Base-by-base conservation (phyloP, 2,888 invertebrate species). In the Heliothis peltigera region DNA sequence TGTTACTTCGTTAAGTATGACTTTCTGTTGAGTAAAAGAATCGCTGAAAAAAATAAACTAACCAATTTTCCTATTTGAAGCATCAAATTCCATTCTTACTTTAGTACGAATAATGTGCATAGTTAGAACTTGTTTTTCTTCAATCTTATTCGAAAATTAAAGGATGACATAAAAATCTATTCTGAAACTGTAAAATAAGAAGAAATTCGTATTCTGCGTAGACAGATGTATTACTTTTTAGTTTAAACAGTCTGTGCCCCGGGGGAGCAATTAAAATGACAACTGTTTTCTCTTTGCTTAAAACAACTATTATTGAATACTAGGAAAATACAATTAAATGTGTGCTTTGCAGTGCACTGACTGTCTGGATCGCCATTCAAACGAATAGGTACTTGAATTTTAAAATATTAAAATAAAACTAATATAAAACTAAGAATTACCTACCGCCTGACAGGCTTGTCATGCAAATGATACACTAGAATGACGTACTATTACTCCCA, bases 181-280 rank as follows among this genome's bases (percentile, higher is more conserved):
- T 39, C 39, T 39, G 35, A 5, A 39, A 39, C 39, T n/a, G 2
- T 39, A 39, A 15, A 39, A 39, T 39, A 35, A 39, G n/a, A 39
- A n/a, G 39, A 39, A 5, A 39, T 1, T n/a, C 39, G 12, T 32
- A 1, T 12, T 35, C 6, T n/a, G 15, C n/a, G 25, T 25, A 48
- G 10, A 17, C 15, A 42, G 32, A 47, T 43, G 17, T 21, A 70
- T 21, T 58, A 0, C 28, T 48, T 52, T 73, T 32, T 17, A n/a
- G 15, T 39, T 22, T 64, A 21, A 21, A 55, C 28, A n/a, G 72
- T 51, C n/a, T 51, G 42, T 55, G 65, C 54, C 74, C 42, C 12
- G 21, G 57, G 56, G 56, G 46, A 22, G 51, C 58, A 32, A 60
- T 59, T 60, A 48, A 47, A 52, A 62, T 39, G 18, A 25, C 17